Evolutionary conservation across 2,113 vertebrate genomes (phyloP).

Genomic region (Xenopus tropicalis): DNA sequence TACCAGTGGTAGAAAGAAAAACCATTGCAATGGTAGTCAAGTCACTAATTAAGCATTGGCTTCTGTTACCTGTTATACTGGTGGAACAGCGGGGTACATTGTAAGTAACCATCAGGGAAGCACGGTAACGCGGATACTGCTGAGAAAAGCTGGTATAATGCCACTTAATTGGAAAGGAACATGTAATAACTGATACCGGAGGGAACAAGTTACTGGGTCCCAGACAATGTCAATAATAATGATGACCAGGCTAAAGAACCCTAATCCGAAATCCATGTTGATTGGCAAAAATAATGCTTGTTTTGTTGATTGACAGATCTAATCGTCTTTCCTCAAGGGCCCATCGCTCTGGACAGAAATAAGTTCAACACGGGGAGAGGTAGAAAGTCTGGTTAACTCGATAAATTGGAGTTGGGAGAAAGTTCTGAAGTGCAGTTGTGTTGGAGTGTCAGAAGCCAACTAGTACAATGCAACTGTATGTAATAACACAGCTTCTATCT

Average conservation of each 20-base stretch:
- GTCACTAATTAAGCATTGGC: not conserved
- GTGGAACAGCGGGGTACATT: not conserved
- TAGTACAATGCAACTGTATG: too few species aligned
- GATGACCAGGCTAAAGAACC: too few species aligned
- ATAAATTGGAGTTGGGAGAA: too few species aligned
- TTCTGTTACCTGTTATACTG: not conserved
- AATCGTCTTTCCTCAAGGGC: not conserved
- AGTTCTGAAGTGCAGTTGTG: too few species aligned
- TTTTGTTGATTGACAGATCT: not conserved
- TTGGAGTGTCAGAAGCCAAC: too few species aligned
- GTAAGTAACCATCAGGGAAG: not conserved
- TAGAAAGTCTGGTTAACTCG: too few species aligned
- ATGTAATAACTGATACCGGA: not conserved
- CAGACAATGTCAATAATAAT: not conserved
- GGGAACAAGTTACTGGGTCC: not conserved
- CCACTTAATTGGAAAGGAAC: not conserved
- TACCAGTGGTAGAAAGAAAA: too few species aligned
- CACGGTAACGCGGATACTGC: not conserved
- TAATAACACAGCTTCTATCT: too few species aligned
- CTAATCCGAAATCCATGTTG: not conserved
- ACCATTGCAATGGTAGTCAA: not conserved
- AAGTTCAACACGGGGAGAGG: too few species aligned
- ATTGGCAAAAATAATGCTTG: conserved; percentile 6
- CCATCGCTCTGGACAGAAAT: too few species aligned
- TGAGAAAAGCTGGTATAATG: not conserved